phyloP scores from a whole-genome alignment of 2,797 vertebrate genomes.

The Enteromius radiatus region DNA sequence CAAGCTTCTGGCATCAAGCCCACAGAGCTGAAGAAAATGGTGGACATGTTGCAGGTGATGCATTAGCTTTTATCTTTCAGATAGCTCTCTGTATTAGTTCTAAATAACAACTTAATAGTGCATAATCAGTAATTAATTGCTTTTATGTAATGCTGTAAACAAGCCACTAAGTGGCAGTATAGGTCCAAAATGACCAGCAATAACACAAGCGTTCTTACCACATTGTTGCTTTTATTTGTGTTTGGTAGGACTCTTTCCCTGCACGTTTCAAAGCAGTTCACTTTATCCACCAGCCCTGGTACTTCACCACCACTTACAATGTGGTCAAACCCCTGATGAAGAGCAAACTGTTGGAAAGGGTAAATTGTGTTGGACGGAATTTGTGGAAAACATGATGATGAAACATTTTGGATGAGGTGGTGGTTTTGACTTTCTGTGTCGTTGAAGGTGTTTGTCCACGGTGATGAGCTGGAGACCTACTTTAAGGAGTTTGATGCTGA shows the following conservation, averaged over 20 bases:
- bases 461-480: constrained; percentile 91
- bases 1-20: constrained; percentile 94
- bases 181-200: not conserved
- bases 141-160: not conserved
- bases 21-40: constrained; percentile 97
- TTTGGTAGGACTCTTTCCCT: constrained; percentile 92
- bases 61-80: not conserved
- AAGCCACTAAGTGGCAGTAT: not conserved
- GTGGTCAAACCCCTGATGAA: constrained; percentile 97
- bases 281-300: constrained; percentile 99
- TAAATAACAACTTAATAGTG: too few relatives aligned
- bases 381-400: not conserved
- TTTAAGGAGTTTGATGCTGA: constrained; percentile 92
- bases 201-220: not conserved
- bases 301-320: constrained; percentile 98
- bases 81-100: not conserved
- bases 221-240: not conserved
- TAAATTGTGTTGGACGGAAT: constrained; percentile 69
- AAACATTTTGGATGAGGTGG: not conserved
- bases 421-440: constrained; percentile 22
- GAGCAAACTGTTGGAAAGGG: constrained; percentile 94
- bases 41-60: constrained; percentile 97
- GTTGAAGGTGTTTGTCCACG: constrained; percentile 91
- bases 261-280: constrained; percentile 97
- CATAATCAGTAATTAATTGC: too few relatives aligned